Percentiles rank a stretch among this genome's conserved stretches.
phyloP scores from a whole-genome alignment of 1,140 invertebrate species.

The Chymomyza costata region DNA sequence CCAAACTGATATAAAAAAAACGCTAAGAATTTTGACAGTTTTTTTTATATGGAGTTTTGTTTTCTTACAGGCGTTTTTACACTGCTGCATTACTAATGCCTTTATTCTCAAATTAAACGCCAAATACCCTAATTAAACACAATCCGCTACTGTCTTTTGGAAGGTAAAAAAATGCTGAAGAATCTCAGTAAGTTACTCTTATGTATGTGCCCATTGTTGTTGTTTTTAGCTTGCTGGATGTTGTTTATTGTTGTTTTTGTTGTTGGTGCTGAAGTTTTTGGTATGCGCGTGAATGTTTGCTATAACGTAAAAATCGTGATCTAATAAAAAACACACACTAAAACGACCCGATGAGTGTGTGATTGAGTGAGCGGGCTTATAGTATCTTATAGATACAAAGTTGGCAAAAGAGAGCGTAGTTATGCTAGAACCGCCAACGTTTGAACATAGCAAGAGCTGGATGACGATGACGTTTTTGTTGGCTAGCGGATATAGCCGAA shows the following conservation, averaged over 20 bases:
- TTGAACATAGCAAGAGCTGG: no score
- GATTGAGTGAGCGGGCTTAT: slow-evolving; percentile 48
- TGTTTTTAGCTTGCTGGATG: slow-evolving; percentile 35
- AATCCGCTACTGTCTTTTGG: slow-evolving; percentile 38
- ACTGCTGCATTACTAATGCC: no score
- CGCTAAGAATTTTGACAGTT: no score
- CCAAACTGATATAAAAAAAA: no score
- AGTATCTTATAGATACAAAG: no score
- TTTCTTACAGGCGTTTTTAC: no score
- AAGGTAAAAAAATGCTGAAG: slow-evolving; percentile 43
- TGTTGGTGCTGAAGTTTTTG: slow-evolving; percentile 29
- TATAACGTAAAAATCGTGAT: slow-evolving; percentile 68
- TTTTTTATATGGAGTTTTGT: no score
- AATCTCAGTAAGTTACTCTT: slow-evolving; percentile 59
- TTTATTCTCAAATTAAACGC: background rate
- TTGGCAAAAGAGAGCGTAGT: no score
- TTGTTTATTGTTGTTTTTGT: slow-evolving; percentile 1
- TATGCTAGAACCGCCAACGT: no score
- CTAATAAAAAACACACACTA: slow-evolving; percentile 53
- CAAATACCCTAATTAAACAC: background rate
- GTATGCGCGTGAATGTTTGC: slow-evolving; percentile 69
- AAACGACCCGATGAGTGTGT: slow-evolving; percentile 14
- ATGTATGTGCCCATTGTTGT: slow-evolving; percentile 40
- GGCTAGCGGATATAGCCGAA: background rate
- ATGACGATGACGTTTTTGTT: no score